Percentiles rank a stretch among this genome's conserved stretches.
Conservation (phyloP, 1,140 invertebrate genomes). For the Panagrolaimus sp. region DNA sequence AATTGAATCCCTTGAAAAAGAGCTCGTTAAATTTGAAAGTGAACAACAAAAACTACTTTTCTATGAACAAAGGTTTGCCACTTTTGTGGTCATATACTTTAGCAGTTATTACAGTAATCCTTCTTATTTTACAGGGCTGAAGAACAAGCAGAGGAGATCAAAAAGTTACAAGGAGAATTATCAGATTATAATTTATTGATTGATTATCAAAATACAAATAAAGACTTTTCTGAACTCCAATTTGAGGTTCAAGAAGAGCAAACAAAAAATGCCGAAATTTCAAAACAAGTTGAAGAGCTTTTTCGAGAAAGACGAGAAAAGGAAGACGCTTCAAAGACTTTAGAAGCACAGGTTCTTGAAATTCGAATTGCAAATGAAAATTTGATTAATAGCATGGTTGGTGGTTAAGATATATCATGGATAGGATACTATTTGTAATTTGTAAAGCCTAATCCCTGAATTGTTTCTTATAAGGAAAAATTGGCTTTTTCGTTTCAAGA, state of each 20-base stretch:
- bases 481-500: too few species aligned
- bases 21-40: slow-evolving; percentile 32
- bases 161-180: slow-evolving; percentile 33
- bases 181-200: slow-evolving; percentile 40
- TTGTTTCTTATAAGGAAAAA: too few species aligned
- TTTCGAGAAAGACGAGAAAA: slow-evolving; percentile 35
- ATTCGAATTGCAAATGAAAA: slow-evolving; percentile 21
- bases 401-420: neutral
- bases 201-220: slow-evolving; percentile 37
- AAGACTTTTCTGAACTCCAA: slow-evolving; percentile 27
- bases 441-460: too few species aligned
- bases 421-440: too few species aligned
- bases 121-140: slow-evolving; percentile 28
- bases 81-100: neutral
- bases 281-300: slow-evolving; percentile 29
- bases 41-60: slow-evolving; percentile 31
- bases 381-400: slow-evolving; percentile 30
- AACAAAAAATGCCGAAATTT: slow-evolving; percentile 28
- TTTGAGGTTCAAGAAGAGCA: slow-evolving; percentile 26
- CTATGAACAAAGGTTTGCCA: slow-evolving; percentile 35
- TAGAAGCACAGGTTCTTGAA: slow-evolving; percentile 28
- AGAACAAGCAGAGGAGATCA: slow-evolving; percentile 40
- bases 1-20: slow-evolving; percentile 23
- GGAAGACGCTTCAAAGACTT: slow-evolving; percentile 25
- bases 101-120: neutral